Conservation (phyloP, 2,797 vertebrate species). For the Ctenochaetus hawaiiensis region DNA sequence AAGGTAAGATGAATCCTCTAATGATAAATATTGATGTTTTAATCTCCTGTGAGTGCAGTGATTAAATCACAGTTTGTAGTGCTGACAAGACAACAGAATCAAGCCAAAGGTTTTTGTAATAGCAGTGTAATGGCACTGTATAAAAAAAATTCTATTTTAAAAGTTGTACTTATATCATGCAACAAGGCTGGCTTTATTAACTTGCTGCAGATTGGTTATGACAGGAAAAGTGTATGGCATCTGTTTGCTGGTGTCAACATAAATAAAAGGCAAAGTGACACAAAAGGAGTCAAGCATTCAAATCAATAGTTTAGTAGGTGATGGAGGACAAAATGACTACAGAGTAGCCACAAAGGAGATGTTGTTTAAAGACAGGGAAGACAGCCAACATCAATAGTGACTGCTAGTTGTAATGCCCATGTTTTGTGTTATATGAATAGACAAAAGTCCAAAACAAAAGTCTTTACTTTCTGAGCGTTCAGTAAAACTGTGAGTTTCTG, state of each 20-base stretch:
- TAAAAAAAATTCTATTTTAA: neutral
- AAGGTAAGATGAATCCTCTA: slow-evolving; percentile 86
- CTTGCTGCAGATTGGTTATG: neutral
- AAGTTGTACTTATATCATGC: neutral
- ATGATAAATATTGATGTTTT: neutral
- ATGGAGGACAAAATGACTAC: neutral
- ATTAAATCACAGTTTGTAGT: neutral
- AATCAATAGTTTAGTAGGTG: neutral
- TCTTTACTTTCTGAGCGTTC: neutral
- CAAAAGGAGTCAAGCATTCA: neutral
- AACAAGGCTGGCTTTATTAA: neutral
- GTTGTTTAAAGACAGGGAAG: neutral
- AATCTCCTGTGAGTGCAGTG: neutral
- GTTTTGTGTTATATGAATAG: neutral
- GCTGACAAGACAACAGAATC: neutral
- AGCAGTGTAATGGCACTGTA: neutral
- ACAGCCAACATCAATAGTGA: neutral
- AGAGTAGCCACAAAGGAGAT: neutral
- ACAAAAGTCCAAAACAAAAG: neutral
- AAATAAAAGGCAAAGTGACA: neutral
- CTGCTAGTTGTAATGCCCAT: no score
- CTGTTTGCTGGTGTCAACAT: neutral
- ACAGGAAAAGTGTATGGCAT: neutral
- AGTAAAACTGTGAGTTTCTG: neutral
- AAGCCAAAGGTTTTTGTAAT: neutral